Conservation (phyloP, 2,113 vertebrate species). For the Aepyceros melampus region DNA sequence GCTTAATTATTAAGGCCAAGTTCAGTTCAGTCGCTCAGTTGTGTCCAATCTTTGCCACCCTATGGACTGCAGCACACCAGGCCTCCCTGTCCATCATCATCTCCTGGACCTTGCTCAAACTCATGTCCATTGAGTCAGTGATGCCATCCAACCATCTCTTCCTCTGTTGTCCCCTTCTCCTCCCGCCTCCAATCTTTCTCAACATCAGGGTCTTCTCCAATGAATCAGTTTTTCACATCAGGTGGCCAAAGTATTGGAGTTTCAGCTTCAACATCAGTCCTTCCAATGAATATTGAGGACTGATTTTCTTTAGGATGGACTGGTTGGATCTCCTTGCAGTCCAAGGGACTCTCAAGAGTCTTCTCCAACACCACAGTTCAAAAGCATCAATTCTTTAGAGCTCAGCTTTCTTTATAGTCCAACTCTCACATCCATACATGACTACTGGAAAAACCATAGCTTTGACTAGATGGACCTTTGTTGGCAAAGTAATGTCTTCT, state of each 20-base stretch:
- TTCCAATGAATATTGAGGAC: neutral
- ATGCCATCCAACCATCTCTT: neutral
- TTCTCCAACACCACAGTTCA: neutral
- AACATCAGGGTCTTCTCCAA: neutral
- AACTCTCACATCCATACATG: neutral
- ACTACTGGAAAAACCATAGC: neutral
- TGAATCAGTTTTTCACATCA: neutral
- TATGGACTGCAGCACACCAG: rapidly evolving
- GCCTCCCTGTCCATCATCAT: neutral
- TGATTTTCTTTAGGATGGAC: neutral
- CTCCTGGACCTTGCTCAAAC: neutral
- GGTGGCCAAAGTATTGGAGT: neutral
- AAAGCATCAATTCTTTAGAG: neutral
- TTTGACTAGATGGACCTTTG: neutral
- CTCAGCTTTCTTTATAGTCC: neutral
- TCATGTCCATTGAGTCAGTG: neutral
- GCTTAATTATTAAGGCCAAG: neutral
- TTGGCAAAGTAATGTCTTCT: neutral
- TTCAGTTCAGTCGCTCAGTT: neutral
- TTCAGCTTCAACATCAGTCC: neutral
- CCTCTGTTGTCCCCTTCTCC: neutral
- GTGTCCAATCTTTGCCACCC: neutral
- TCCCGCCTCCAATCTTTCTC: neutral
- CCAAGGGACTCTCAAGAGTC: neutral
- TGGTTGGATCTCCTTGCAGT: neutral